These are phyloP conservation scores for Atta colombica DNA, from an alignment of 1,140 invertebrate genomes.

Conservation along the genomic window DNA sequence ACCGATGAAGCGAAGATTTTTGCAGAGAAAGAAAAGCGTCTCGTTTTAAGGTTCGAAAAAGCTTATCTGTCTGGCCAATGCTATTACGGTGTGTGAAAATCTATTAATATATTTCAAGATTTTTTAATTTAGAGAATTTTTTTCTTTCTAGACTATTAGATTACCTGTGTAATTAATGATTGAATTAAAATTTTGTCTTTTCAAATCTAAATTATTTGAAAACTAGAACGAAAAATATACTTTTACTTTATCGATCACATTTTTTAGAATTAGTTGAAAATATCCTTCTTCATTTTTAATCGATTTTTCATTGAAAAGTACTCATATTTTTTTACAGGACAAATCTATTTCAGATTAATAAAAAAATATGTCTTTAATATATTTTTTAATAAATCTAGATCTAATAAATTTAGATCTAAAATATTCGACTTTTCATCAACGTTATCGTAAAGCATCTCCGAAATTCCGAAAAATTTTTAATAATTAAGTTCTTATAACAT, in stretches of 20 bases:
- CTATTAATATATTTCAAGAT: neutral
- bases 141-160: neutral
- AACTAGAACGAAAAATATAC: neutral
- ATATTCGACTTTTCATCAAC: neutral
- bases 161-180: neutral
- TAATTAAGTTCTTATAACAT: neutral
- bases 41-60: conserved; percentile 75
- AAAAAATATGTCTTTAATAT: neutral
- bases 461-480: neutral
- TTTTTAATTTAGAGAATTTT: neutral
- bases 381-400: neutral
- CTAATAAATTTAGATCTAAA: neutral
- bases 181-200: neutral
- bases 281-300: conserved; percentile 1
- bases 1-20: conserved; percentile 75
- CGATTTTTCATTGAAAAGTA: neutral
- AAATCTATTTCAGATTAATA: neutral
- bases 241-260: neutral
- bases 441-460: neutral
- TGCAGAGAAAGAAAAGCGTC: conserved; percentile 83
- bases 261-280: neutral
- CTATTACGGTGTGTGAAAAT: neutral
- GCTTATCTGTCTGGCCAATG: neutral
- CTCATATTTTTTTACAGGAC: neutral
- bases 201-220: neutral